These are phyloP conservation scores for Melanotaenia nigrans DNA, from an alignment of 2,797 vertebrate species.

Conservation along the genomic window DNA sequence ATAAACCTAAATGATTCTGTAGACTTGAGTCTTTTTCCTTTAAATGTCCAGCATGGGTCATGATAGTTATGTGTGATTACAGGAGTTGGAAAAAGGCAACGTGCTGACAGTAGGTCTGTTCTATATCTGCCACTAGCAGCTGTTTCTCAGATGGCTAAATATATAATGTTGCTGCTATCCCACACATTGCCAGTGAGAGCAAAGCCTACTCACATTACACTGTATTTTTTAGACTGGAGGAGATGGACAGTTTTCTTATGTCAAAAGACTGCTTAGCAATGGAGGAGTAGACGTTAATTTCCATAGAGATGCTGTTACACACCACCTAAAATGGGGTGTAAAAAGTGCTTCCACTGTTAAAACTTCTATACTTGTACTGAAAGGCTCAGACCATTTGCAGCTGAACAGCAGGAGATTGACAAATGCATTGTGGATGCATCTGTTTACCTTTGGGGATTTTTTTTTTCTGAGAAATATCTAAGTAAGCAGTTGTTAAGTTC, in stretches of 20 bases:
- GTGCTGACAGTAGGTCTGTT: constrained; percentile 48
- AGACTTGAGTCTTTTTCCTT: not conserved
- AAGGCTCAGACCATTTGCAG: not conserved
- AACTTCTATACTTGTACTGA: not conserved
- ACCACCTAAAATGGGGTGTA: not conserved
- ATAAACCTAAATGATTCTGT: not conserved
- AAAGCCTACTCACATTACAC: constrained; percentile 65
- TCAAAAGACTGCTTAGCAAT: constrained; percentile 33
- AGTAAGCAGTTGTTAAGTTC: not conserved
- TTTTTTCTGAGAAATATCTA: not conserved
- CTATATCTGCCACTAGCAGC: constrained; percentile 57
- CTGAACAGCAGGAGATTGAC: not conserved
- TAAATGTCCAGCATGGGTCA: not conserved
- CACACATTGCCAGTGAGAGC: constrained; percentile 38
- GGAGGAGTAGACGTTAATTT: constrained; percentile 32
- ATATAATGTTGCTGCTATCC: constrained; percentile 46
- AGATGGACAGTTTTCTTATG: constrained; percentile 56
- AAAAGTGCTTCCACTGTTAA: not conserved
- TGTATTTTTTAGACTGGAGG: constrained; percentile 70
- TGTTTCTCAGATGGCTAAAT: constrained; percentile 72
- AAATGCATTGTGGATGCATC: not conserved
- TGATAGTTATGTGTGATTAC: not conserved
- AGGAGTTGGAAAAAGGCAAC: constrained; percentile 22
- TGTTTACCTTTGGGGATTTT: not conserved
- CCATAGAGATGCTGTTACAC: constrained; percentile 24